phyloP scores from a whole-genome alignment of 2,888 invertebrate species.

The Stictocephala bisonia region DNA sequence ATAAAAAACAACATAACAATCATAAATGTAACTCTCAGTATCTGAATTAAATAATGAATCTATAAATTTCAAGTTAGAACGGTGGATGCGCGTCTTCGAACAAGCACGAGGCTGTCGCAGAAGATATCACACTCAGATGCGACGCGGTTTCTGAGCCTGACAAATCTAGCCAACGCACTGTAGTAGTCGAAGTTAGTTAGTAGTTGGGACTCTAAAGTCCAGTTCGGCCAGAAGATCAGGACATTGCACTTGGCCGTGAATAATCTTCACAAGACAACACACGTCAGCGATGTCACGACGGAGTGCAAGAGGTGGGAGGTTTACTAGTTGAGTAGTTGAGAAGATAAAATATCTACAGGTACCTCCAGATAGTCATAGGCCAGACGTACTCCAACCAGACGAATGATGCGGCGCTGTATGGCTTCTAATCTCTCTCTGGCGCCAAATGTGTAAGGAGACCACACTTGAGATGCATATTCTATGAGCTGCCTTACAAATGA shows the following conservation, averaged over 20 bases:
- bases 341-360: background rate
- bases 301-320: background rate
- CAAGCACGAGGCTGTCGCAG: too few relatives aligned
- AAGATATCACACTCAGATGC: too few relatives aligned
- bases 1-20: too few relatives aligned
- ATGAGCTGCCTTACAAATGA: background rate
- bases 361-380: background rate
- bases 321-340: too few relatives aligned
- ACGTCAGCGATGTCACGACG: background rate
- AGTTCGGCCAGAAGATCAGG: background rate
- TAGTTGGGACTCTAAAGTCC: background rate
- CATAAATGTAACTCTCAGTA: too few relatives aligned
- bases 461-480: background rate
- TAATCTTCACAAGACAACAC: background rate
- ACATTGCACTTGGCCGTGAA: background rate
- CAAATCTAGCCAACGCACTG: too few relatives aligned
- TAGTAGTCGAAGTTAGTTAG: background rate
- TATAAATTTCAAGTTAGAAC: too few relatives aligned
- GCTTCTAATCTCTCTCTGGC: background rate
- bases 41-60: too few relatives aligned
- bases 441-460: background rate
- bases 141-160: too few relatives aligned
- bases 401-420: background rate
- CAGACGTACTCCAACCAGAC: background rate
- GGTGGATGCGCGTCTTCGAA: too few relatives aligned